Percentiles rank a stretch among this genome's conserved stretches.
These are phyloP conservation scores for Ornithorhynchus anatinus DNA, from an alignment of 2,113 vertebrate species.

Conservation along the genomic window DNA sequence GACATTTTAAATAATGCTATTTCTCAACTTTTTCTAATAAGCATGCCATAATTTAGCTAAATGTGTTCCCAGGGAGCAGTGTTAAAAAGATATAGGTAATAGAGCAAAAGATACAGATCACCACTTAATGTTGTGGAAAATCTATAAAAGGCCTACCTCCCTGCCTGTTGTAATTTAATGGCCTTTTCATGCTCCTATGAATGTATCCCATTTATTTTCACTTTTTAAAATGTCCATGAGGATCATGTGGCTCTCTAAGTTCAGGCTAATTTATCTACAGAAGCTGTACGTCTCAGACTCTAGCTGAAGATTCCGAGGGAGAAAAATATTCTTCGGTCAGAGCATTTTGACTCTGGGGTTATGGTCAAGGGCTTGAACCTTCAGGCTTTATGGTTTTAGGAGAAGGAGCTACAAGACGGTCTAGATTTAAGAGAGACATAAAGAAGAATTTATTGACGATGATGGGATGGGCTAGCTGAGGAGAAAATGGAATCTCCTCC, in stretches of 20 bases:
- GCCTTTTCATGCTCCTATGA: background rate
- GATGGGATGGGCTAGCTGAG: background rate
- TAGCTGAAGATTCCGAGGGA: conserved; percentile 54
- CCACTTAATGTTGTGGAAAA: conserved; percentile 41
- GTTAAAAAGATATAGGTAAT: conserved; percentile 34
- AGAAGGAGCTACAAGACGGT: conserved; percentile 1
- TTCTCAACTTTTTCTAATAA: conserved; percentile 22
- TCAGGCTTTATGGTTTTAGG: conserved; percentile 1
- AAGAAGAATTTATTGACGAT: background rate
- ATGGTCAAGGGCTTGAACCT: conserved; percentile 2
- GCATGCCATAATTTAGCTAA: conserved; percentile 18
- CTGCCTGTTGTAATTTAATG: conserved; percentile 32
- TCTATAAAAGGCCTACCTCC: background rate
- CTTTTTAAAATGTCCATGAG: conserved; percentile 19
- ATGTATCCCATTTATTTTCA: conserved; percentile 38
- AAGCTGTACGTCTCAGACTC: conserved; percentile 50
- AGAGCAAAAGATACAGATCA: conserved; percentile 19
- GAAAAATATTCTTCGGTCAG: conserved; percentile 43
- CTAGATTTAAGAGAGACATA: background rate
- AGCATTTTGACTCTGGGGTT: conserved; percentile 33
- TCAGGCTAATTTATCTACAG: conserved; percentile 58
- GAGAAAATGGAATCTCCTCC: background rate
- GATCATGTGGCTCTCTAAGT: conserved; percentile 22
- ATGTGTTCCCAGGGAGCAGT: conserved; percentile 15
- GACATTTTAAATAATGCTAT: conserved; percentile 41